Base-by-base conservation (phyloP, 2,888 invertebrate genomes). In the Drosophila neutralis region DNA sequence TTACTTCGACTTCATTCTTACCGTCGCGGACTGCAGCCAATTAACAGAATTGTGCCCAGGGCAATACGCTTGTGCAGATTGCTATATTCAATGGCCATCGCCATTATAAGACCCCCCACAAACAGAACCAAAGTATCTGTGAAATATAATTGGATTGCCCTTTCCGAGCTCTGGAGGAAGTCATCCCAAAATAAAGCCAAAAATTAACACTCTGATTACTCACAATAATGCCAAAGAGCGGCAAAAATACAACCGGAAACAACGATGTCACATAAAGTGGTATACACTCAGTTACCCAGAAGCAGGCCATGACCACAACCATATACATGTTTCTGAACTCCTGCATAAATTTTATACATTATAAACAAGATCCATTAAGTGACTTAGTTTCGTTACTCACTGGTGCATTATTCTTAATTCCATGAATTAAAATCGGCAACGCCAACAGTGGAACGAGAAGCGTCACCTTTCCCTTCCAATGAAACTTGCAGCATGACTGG, bases 61-160 rank as follows among this genome's bases (percentile, higher is more conserved):
- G 98, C 98, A 1, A 98, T 95, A 65, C 98, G 94, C 90, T 96
- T 96, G 85, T 98, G 98, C 15, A 98, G 93, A 91, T 97, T 97
- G 80, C 97, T 97, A 90, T 96, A 96, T 92, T 98, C 98, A 1
- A 98, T 96, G 0, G 97, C 97, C 1, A 97, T 95, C 0, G 98
- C 98, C 59, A 98, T 96, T 87, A 98, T 95, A 72, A 98, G 94
- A 13, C 98, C 97, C 0, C 97, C 98, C 91, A 97, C 94, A 90
- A 97, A 97, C 96, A 97, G 96, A 94, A 96, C 96, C 89, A 96
- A 95, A 0, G 96, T 96, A 80, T 96, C 96, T 91, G 96, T 96
- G 83, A 97, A 95, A 91, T 96, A 97, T 27, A 96, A 94, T 2
- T 94, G 93, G 69, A 96, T 96, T 0, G 95, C 95, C 21, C 87